phyloP scores from a whole-genome alignment of 1,140 invertebrate species.

The Leptopilina clavipes region DNA sequence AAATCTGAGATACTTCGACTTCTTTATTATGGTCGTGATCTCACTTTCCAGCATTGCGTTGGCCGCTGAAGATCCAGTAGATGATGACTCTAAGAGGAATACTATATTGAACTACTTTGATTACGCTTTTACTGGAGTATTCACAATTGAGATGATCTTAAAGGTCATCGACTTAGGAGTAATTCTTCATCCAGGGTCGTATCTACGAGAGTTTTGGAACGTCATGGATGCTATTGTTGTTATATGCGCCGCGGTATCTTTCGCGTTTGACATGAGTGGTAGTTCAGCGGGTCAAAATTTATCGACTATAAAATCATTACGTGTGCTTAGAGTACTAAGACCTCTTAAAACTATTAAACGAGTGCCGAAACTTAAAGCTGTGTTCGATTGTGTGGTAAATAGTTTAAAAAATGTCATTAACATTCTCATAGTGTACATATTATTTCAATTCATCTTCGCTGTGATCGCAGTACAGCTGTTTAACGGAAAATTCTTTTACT shows the following conservation, averaged over 20 bases:
- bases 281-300: conserved; percentile 89
- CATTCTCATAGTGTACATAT: conserved; percentile 99
- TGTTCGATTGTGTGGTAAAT: conserved; percentile 99
- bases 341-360: conserved; percentile 99
- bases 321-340: conserved; percentile 97
- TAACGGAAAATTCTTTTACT: conserved; percentile 99
- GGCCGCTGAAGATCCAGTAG: conserved; percentile 99
- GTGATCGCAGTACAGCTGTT: conserved; percentile 99
- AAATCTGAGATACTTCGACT: conserved; percentile 98
- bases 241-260: conserved; percentile 97
- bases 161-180: conserved; percentile 98
- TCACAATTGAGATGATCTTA: conserved; percentile 98
- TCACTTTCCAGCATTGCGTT: conserved; percentile 98
- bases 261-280: conserved; percentile 91
- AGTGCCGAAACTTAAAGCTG: conserved; percentile 98
- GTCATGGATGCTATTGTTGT: conserved; percentile 98
- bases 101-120: conserved; percentile 97
- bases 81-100: conserved; percentile 91
- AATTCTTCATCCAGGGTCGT: conserved; percentile 96
- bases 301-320: conserved; percentile 99
- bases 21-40: conserved; percentile 99
- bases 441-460: conserved; percentile 99
- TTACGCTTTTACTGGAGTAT: conserved; percentile 99
- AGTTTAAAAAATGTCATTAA: conserved; percentile 99
- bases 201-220: conserved; percentile 94